phyloP scores from a whole-genome alignment of 2,888 invertebrate species.

The Drosophila recens region DNA sequence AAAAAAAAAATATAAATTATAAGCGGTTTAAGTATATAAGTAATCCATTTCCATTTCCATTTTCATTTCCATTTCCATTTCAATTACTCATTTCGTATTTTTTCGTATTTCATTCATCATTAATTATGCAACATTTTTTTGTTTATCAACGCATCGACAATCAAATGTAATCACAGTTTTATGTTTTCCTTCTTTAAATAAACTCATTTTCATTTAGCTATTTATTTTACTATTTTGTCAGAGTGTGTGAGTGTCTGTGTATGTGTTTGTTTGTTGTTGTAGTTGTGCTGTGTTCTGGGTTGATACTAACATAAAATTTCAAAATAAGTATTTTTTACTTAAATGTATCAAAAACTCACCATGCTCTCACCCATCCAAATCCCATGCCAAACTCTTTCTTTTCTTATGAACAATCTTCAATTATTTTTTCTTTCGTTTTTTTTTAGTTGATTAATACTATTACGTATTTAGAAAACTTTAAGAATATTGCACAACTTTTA shows the following conservation, averaged over 20 bases:
- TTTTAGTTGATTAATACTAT: constrained; percentile 73
- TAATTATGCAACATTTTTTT: constrained; percentile 58
- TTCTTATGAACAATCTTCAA: constrained; percentile 57
- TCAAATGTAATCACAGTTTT: constrained; percentile 81
- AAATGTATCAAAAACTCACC: constrained; percentile 77
- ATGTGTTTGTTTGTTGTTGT: constrained; percentile 43
- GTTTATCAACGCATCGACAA: constrained; percentile 71
- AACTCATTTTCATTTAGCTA: constrained; percentile 79
- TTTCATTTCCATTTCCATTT: constrained; percentile 23
- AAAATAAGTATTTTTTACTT: constrained; percentile 28
- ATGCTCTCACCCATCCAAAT: constrained; percentile 33
- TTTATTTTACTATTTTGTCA: constrained; percentile 71
- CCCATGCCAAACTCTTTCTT: constrained; percentile 41
- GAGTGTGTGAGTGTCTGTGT: constrained; percentile 23
- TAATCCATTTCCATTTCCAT: constrained; percentile 38
- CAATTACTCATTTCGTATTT: constrained; percentile 38
- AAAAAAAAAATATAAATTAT: constrained; percentile 58
- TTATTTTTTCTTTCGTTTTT: constrained; percentile 32
- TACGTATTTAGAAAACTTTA: constrained; percentile 80
- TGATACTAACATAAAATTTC: constrained; percentile 18
- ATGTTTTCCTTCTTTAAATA: constrained; percentile 78
- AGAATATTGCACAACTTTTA: constrained; percentile 82
- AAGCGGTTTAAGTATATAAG: constrained; percentile 46
- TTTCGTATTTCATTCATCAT: constrained; percentile 49
- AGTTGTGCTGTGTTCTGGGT: constrained; percentile 34